A percentile compares a stretch with the other conserved stretches of the same genome.
Evolutionary conservation across 2,797 vertebrate genomes (phyloP).

Genomic region (Squalus acanthias): DNA sequence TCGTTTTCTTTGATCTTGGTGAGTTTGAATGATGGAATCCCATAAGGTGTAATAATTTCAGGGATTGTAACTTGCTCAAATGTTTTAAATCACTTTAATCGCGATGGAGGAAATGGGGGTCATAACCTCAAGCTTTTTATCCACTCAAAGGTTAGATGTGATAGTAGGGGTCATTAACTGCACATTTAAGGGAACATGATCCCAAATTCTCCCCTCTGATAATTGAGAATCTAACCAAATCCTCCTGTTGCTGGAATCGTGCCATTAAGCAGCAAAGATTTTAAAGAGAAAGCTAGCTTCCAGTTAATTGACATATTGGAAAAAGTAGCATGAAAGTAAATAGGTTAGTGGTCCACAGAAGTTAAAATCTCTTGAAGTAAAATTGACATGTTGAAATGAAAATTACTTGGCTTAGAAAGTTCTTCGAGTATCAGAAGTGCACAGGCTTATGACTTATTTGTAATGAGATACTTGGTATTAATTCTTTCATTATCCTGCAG

Average conservation of each 20-base stretch:
- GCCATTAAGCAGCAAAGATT: neutral
- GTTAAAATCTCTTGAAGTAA: neutral
- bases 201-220: neutral
- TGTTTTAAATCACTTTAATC: constrained; percentile 36
- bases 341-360: neutral
- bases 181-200: constrained; percentile 32
- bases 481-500: neutral
- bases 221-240: constrained; percentile 30
- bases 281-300: neutral
- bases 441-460: neutral
- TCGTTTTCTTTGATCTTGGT: constrained; percentile 20
- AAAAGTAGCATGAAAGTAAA: neutral
- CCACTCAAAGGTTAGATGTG: constrained; percentile 17
- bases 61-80: constrained; percentile 19
- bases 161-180: constrained; percentile 27
- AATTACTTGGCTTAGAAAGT: neutral
- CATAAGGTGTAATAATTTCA: constrained; percentile 27
- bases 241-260: constrained; percentile 5
- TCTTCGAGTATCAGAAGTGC: neutral
- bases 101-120: constrained; percentile 33
- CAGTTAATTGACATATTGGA: neutral
- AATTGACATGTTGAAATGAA: neutral
- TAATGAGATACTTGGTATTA: neutral
- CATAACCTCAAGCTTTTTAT: constrained; percentile 35
- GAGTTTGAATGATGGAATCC: neutral